phyloP scores from a whole-genome alignment of 2,888 invertebrate species.

The Neuroscelio doddi region DNA sequence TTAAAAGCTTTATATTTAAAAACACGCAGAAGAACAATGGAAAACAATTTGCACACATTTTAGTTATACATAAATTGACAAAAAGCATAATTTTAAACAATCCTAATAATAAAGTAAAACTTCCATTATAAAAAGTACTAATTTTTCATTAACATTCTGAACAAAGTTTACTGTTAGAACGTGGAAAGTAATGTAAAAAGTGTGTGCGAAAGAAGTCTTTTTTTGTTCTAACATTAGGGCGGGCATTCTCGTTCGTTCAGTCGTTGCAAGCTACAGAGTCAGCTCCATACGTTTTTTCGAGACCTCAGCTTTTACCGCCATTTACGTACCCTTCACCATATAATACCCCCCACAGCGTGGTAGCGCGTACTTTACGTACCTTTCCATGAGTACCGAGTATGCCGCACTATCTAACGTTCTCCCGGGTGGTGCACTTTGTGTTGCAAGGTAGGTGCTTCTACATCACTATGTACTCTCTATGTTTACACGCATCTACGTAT shows the following conservation, averaged over 20 bases:
- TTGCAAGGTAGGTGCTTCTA: slow-evolving; percentile 23
- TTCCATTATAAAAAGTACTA: too few species aligned
- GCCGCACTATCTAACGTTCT: slow-evolving; percentile 27
- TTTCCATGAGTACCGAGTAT: slow-evolving; percentile 27
- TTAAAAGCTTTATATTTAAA: too few species aligned
- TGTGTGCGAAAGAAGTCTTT: slow-evolving; percentile 23
- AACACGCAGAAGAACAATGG: too few species aligned
- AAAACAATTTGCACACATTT: too few species aligned
- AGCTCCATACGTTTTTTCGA: slow-evolving; percentile 32
- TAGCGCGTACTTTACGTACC: slow-evolving; percentile 34
- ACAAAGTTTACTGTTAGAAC: neutral
- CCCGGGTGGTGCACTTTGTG: slow-evolving; percentile 17
- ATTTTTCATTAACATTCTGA: too few species aligned
- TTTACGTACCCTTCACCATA: slow-evolving; percentile 34
- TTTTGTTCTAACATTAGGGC: slow-evolving; percentile 17
- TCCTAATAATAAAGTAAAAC: too few species aligned
- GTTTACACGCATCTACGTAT: slow-evolving; percentile 15
- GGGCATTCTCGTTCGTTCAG: slow-evolving; percentile 25
- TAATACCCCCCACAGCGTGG: slow-evolving; percentile 31
- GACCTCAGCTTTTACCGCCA: slow-evolving; percentile 38
- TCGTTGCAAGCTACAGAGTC: slow-evolving; percentile 28
- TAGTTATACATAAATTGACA: too few species aligned
- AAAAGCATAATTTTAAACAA: too few species aligned
- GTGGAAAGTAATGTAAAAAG: slow-evolving; percentile 12
- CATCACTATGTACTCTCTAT: slow-evolving; percentile 10